phyloP scores from a whole-genome alignment of 2,113 vertebrate genomes.

The Myrmecobius fasciatus region DNA sequence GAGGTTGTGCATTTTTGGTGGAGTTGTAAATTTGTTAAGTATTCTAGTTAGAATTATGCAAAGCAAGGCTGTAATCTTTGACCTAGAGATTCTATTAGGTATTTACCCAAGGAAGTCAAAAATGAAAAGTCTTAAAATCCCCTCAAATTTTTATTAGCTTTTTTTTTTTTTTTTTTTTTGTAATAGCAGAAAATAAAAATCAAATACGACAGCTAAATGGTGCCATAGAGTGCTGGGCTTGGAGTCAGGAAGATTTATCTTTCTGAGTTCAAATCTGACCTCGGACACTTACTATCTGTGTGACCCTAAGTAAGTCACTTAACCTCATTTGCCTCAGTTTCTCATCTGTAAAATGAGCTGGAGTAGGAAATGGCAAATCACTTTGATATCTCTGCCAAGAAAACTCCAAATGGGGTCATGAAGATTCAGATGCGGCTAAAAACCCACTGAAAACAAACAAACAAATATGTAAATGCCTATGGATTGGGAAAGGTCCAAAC shows the following conservation, averaged over 20 bases:
- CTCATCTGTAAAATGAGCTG: background rate
- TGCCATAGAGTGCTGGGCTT: background rate
- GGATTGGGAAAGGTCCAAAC: background rate
- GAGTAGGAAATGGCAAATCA: background rate
- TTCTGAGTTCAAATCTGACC: background rate
- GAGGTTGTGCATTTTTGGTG: background rate
- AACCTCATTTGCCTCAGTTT: background rate
- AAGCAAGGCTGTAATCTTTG: background rate
- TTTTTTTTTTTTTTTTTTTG: background rate
- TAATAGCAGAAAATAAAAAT: background rate
- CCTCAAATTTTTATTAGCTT: background rate
- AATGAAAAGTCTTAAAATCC: background rate
- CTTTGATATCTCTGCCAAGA: background rate
- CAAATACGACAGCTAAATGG: background rate
- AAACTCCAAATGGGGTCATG: background rate
- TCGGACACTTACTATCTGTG: background rate
- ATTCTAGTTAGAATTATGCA: background rate
- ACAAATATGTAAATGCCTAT: background rate
- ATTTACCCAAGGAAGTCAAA: background rate
- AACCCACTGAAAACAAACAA: background rate
- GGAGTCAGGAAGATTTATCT: background rate
- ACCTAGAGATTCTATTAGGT: background rate
- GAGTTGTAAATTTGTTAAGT: background rate
- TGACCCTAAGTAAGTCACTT: background rate
- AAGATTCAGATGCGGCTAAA: background rate